Conservation (phyloP, 2,113 vertebrate genomes). For the Hiodon tergisus region DNA sequence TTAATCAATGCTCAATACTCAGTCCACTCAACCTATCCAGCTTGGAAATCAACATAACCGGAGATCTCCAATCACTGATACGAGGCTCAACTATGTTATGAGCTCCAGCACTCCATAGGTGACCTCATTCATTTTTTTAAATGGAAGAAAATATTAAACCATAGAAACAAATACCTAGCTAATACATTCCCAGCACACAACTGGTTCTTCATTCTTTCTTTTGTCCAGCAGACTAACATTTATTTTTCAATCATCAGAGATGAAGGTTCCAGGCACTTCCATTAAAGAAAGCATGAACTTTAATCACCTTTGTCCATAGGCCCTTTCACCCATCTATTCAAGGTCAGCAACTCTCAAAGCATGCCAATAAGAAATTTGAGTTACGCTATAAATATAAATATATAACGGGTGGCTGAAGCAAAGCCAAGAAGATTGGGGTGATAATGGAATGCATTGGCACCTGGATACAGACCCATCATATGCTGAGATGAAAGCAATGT, state of each 20-base stretch:
- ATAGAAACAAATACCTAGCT: neutral
- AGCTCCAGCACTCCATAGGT: no score
- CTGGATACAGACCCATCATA: neutral
- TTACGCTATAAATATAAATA: neutral
- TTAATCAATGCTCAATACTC: no score
- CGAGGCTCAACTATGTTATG: no score
- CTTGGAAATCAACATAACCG: no score
- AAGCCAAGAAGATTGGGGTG: neutral
- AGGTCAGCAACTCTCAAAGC: neutral
- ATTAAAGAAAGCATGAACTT: conserved; percentile 3
- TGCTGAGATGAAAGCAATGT: no score
- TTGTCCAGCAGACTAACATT: conserved; percentile 3
- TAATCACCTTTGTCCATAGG: neutral
- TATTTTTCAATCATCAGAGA: neutral
- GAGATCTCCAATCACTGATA: no score
- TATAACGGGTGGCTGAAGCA: neutral
- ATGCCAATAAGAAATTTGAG: neutral
- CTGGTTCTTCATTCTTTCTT: neutral
- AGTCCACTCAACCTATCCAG: no score
- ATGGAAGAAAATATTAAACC: neutral
- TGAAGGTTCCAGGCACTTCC: neutral
- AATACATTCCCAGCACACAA: no score
- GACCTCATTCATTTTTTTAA: no score
- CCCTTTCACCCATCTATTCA: neutral
- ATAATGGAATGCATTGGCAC: neutral